These are phyloP conservation scores for Macaria notata DNA, from an alignment of 2,888 invertebrate species.

Conservation along the genomic window DNA sequence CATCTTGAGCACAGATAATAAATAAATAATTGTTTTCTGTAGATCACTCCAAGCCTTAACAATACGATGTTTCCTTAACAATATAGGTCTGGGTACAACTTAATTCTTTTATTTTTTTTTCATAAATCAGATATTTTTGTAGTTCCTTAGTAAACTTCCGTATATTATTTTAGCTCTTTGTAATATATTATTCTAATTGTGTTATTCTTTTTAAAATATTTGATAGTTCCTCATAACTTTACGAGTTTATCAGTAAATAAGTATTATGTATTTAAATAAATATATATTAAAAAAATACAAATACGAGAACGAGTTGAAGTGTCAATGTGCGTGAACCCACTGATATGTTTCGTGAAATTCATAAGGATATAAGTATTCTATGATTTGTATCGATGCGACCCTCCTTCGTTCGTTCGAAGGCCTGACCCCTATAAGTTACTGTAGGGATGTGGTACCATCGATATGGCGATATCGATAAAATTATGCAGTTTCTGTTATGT, in stretches of 20 bases:
- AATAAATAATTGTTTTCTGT: slow-evolving; percentile 5
- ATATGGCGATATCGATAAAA: slow-evolving; percentile 34
- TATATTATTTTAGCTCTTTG: too few species aligned
- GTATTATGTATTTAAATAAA: slow-evolving; percentile 17
- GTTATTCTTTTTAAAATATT: too few species aligned
- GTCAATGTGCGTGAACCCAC: slow-evolving; percentile 58
- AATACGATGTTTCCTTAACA: slow-evolving; percentile 41
- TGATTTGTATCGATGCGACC: slow-evolving; percentile 70
- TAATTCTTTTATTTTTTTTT: too few species aligned
- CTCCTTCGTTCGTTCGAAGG: slow-evolving; percentile 69
- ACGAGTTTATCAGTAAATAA: too few species aligned
- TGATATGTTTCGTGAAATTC: slow-evolving; percentile 58
- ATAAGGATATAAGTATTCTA: slow-evolving; percentile 73
- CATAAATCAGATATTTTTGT: too few species aligned
- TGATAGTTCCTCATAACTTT: too few species aligned
- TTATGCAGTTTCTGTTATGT: too few species aligned
- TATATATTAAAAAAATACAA: slow-evolving; percentile 17
- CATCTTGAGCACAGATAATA: slow-evolving; percentile 50
- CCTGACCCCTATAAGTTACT: slow-evolving; percentile 71
- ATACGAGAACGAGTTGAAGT: slow-evolving; percentile 40
- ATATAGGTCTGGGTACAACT: slow-evolving; percentile 50
- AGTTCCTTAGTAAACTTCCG: too few species aligned
- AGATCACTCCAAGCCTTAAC: slow-evolving; percentile 12
- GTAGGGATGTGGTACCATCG: slow-evolving; percentile 45
- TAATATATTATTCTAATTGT: too few species aligned